Evolutionary conservation across 2,888 invertebrate species (phyloP), one percentile per base, ranked within the genome.

Genomic region (Amblyjoppa fuscipennis): DNA sequence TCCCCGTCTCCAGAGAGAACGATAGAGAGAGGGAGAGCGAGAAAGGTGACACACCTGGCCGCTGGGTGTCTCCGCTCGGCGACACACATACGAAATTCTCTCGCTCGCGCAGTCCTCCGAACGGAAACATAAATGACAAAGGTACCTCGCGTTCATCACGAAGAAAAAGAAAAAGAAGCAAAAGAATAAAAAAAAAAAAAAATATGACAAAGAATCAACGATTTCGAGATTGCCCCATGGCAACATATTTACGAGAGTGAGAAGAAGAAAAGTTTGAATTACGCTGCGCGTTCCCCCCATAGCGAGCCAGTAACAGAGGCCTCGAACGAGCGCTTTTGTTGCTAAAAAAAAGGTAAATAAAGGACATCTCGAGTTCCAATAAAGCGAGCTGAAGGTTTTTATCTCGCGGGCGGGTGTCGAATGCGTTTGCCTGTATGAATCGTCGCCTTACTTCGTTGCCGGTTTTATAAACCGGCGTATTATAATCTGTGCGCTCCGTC

Each of bases 101-200:
- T 34, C 45, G 16, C 83, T 71, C 68, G 87, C 89, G 89, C 93
- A 92, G 92, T 92, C 45, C 92, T 91, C 92, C 88, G 90, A 87
- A 91, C 91, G 92, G 92, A 92, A 93, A 92, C 90, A 91, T 90
- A 90, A 91, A 93, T 93, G 93, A 93, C 93, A 93, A 93, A 92
- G 91, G 91, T 87, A 64, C n/a, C 51, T 74, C 80, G 70, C 45
- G 66, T 61, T 78, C 73, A 59, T 66, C 74, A 66, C 66, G 79
- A 56, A 51, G 51, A 66, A 68, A 45, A 59, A 81, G 20, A 56
- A 49, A 20, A 53, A 20, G 20, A 20, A 41, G 78, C 56, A 13
- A 51, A 20, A 53, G 5, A 53, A 56, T 20, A 25, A 9, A 20
- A 20, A 81, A 56, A 68, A 56, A 68, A 13, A 20, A 51, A 73